Base-by-base conservation (phyloP, 1,140 invertebrate genomes). In the Coenobita brevimanus region DNA sequence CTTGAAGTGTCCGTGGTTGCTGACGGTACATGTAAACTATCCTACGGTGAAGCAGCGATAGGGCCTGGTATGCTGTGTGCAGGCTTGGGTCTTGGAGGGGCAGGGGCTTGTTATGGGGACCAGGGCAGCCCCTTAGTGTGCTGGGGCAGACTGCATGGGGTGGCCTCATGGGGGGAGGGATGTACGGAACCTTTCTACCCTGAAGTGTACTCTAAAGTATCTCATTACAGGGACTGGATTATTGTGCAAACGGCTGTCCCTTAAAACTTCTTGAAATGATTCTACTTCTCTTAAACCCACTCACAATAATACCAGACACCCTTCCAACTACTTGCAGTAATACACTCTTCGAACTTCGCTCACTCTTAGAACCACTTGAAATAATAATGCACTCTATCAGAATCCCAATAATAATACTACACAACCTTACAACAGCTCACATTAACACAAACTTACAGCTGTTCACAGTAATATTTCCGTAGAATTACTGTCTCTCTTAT, bases 61-160 rank as follows among this genome's bases (percentile, higher is more conserved):
- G 36, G 67, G 10, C 27, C 27, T 3, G 67, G 67, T 2, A 73
- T 88, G 38, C 87, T 93, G 80, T 93, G 92, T 86, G 92, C 92
- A 27, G 92, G 92, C 6, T 91, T 91, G 87, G 90, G 91, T 84
- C 89, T 90, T 67, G 93, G 92, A 41, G 91, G 92, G 3, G 90
- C 89, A 38, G 92, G 93, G 84, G 91, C 92, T 0, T 93, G 92
- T n/a, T 71, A 92, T 91, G 92, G 92, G 33, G 95, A 96, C 91
- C 95, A 95, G 1, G 95, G 95, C 1, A 95, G 95, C 0, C 95
- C 95, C 1, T 88, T 96, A n/a, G 93, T 95, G 71, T 90, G 93
- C 50, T 85, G 82, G 89, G 91, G 89, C 81, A 91, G 90, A 33
- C 88, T 95, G 0, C 92, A 94, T 69, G 93, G 93, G 10, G 90